These are phyloP conservation scores for Micromys minutus DNA, from an alignment of 2,113 vertebrate species.

Conservation along the genomic window DNA sequence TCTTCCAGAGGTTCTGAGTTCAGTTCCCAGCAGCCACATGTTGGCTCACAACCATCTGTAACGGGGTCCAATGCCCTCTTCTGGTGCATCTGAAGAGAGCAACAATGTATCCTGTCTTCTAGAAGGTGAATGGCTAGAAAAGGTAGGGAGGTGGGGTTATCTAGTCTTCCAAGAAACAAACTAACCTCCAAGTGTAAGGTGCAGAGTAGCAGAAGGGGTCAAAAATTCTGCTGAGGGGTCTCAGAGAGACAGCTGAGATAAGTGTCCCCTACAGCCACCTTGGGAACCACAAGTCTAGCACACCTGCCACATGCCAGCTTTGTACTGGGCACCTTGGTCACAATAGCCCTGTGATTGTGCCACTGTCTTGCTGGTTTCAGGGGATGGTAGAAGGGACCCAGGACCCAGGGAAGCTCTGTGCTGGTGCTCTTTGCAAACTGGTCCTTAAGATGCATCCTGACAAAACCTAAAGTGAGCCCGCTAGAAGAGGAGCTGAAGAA, in stretches of 20 bases:
- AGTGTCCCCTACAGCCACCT: neutral
- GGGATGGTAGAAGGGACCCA: neutral
- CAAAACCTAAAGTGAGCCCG: neutral
- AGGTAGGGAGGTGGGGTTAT: neutral
- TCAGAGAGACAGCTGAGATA: neutral
- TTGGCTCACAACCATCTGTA: too few species aligned
- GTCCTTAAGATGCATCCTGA: neutral
- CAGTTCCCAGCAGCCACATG: too few species aligned
- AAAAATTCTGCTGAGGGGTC: neutral
- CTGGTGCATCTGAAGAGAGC: too few species aligned
- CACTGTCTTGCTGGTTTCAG: neutral
- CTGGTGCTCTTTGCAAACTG: neutral
- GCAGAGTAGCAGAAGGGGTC: neutral
- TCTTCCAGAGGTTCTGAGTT: too few species aligned
- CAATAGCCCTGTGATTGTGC: neutral
- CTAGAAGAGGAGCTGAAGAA: neutral
- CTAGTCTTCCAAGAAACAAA: neutral
- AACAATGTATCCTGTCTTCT: too few species aligned
- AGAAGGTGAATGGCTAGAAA: neutral
- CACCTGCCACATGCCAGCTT: accelerated
- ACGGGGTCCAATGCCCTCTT: too few species aligned
- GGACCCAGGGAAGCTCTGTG: neutral
- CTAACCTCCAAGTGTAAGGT: neutral
- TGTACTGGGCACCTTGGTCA: too few species aligned
- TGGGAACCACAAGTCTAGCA: neutral